Evolutionary conservation across 2,797 vertebrate genomes (phyloP), one percentile per base, ranked within the genome.

Genomic region (Moxostoma hubbsi): DNA sequence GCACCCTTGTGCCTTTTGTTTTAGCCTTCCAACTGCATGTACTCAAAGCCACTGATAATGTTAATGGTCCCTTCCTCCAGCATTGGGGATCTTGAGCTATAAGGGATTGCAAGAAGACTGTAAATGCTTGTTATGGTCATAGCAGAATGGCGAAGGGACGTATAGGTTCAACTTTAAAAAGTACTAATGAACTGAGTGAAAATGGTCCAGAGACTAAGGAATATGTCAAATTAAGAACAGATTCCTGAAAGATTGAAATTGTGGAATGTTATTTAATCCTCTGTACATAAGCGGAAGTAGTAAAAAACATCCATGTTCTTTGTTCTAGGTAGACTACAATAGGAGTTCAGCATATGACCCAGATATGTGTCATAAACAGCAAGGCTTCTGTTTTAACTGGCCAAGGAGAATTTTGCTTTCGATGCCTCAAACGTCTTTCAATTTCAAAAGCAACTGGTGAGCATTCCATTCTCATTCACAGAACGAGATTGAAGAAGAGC

Each of bases 1-100:
- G 92, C 90, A 90, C 90, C 93, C 92, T 93, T 94, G 92, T 94
- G 90, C 89, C 88, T 92, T 91, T 91, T 88, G 89, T 91, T 91
- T 86, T 89, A 87, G 80, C 73, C 80, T 90, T 89, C 86, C 87
- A 86, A 88, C 91, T 90, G 91, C 85, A 50, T 75, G 81, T 82
- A 80, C 85, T 88, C 82, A 65, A 68, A 80, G 82, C 86, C 85
- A 79, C 49, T 85, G 79, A 82, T 70, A 82, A 81, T 61, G 50
- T 75, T 72, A 85, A 85, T 82, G 79, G 71, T 80, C 71, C 77
- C 50, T 65, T 84, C 64, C 46, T 79, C 50, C 54, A 82, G 64
- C 79, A 36, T 61, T 24, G 54, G 18, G 6, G 59, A 62, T 55
- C 63, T 75, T 49, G 45, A 65, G 75, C 70, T 67, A 75, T 76